These are phyloP conservation scores for Trichoplusia ni DNA, from an alignment of 1,140 invertebrate species.

Conservation along the genomic window DNA sequence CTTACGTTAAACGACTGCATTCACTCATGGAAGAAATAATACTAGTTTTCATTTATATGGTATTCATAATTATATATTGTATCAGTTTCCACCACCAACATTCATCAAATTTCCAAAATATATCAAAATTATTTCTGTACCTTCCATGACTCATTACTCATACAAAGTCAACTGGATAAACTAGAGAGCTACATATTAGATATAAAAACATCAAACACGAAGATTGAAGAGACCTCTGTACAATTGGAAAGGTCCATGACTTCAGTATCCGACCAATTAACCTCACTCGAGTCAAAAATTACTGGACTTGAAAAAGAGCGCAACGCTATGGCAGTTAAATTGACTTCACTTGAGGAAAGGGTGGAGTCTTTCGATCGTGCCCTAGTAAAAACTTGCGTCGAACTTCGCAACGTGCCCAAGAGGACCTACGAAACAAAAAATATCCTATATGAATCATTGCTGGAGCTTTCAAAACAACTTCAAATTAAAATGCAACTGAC, in stretches of 20 bases:
- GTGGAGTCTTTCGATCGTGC: background rate
- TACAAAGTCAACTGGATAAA: no score
- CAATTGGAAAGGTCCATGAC: slow-evolving; percentile 3
- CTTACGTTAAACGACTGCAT: background rate
- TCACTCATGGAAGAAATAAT: background rate
- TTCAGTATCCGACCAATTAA: background rate
- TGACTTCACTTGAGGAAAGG: background rate
- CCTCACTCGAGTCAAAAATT: background rate
- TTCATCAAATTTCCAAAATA: no score
- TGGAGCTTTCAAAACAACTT: background rate
- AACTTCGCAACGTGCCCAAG: background rate
- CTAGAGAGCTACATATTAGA: background rate
- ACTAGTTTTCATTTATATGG: no score
- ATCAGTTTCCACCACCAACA: no score
- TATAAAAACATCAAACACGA: background rate
- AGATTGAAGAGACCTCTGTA: no score
- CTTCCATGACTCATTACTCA: no score
- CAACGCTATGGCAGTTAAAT: background rate
- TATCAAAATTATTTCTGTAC: no score
- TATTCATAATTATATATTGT: no score
- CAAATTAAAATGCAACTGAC: background rate
- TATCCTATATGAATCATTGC: background rate
- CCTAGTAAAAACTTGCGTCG: background rate
- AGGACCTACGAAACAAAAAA: background rate
- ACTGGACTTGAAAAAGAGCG: background rate